Evolutionary conservation across 2,888 invertebrate species (phyloP).

Genomic region (Shargacucullia verbasci): DNA sequence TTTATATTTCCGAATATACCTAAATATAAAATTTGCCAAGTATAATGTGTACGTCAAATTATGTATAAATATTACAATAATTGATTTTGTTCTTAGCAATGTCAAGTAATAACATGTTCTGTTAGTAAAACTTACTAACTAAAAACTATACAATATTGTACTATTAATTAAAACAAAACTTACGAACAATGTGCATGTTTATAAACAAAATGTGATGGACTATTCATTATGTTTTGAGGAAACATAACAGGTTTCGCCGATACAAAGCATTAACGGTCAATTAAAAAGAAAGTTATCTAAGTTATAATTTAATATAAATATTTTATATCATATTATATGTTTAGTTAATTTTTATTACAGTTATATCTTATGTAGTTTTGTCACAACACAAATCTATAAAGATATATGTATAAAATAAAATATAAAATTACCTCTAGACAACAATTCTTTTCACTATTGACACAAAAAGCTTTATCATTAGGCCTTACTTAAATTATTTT

Average conservation of each 20-base stretch:
- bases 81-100: conserved; percentile 45
- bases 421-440: too few species aligned
- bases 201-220: conserved; percentile 58
- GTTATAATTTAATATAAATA: too few species aligned
- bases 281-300: too few species aligned
- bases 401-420: neutral
- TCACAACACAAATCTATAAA: conserved; percentile 33
- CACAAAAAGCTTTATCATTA: conserved; percentile 17
- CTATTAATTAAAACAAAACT: conserved; percentile 60
- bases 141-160: conserved; percentile 61
- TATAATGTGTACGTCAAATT: conserved; percentile 26
- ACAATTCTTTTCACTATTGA: neutral
- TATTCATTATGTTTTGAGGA: conserved; percentile 46
- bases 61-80: conserved; percentile 31
- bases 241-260: conserved; percentile 38
- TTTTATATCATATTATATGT: neutral
- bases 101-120: conserved; percentile 37
- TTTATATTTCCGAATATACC: conserved; percentile 24
- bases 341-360: neutral
- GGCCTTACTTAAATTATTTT: conserved; percentile 1
- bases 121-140: conserved; percentile 54
- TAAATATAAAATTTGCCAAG: conserved; percentile 40
- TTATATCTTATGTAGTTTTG: conserved; percentile 31
- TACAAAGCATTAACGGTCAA: neutral
- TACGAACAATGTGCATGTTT: conserved; percentile 61